Percentiles rank a stretch among this genome's conserved stretches.
Evolutionary conservation across 2,888 invertebrate species (phyloP).

Genomic region (Piscicola geometra): DNA sequence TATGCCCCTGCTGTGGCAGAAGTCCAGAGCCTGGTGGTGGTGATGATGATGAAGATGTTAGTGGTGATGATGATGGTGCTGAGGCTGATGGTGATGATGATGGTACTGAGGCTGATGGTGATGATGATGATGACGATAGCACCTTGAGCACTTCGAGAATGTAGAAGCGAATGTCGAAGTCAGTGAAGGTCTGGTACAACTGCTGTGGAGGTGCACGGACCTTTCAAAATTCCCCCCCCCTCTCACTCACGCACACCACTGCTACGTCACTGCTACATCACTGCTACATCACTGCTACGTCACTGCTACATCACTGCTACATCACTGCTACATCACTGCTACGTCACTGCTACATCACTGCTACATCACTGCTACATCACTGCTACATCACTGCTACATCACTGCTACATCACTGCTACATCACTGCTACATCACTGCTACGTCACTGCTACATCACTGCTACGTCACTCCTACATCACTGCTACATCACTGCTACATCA

Average conservation of each 20-base stretch:
- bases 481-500: too few relatives aligned
- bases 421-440: too few relatives aligned
- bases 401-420: too few relatives aligned
- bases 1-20: slow-evolving; percentile 99
- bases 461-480: too few relatives aligned
- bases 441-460: too few relatives aligned
- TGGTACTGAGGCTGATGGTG: slow-evolving; percentile 8
- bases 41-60: slow-evolving; percentile 20
- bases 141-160: slow-evolving; percentile 94
- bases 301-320: too few relatives aligned
- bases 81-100: slow-evolving; percentile 24
- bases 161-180: slow-evolving; percentile 99
- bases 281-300: too few relatives aligned
- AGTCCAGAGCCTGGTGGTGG: slow-evolving; percentile 74
- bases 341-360: too few relatives aligned
- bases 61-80: slow-evolving; percentile 18
- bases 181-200: slow-evolving; percentile 97
- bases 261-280: not conserved
- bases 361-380: too few relatives aligned
- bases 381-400: too few relatives aligned
- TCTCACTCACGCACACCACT: too few relatives aligned
- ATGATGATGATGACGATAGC: slow-evolving; percentile 40
- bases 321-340: too few relatives aligned
- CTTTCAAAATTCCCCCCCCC: not conserved
- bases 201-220: slow-evolving; percentile 61